phyloP scores from a whole-genome alignment of 2,888 invertebrate species.

The Drosophila suboccidentalis region DNA sequence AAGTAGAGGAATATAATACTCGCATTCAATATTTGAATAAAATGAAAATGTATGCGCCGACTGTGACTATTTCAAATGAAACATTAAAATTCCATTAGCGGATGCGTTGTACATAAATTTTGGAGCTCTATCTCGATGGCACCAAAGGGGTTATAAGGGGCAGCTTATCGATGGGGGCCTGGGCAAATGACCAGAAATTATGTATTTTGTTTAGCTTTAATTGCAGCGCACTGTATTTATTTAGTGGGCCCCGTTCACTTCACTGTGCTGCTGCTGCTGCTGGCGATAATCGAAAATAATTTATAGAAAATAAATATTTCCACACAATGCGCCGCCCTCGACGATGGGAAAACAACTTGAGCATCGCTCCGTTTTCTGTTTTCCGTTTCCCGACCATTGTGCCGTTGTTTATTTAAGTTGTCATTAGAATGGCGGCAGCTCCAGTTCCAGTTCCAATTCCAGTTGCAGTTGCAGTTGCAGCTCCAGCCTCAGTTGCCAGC shows the following conservation, averaged over 20 bases:
- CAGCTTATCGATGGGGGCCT: slow-evolving; percentile 49
- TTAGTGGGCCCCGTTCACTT: slow-evolving; percentile 36
- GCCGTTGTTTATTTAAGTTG: slow-evolving; percentile 78
- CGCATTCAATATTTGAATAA: slow-evolving; percentile 58
- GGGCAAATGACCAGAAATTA: slow-evolving; percentile 69
- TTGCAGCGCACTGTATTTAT: slow-evolving; percentile 66
- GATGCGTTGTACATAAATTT: slow-evolving; percentile 71
- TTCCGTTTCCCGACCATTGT: slow-evolving; percentile 34
- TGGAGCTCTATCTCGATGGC: slow-evolving; percentile 12
- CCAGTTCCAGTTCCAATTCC: slow-evolving; percentile 48
- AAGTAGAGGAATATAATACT: slow-evolving; percentile 20
- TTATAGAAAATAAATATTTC: slow-evolving; percentile 80
- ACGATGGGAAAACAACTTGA: slow-evolving; percentile 65
- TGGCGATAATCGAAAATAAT: slow-evolving; percentile 78
- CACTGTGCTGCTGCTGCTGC: slow-evolving; percentile 29
- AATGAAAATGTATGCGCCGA: slow-evolving; percentile 57
- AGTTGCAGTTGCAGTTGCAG: slow-evolving; percentile 42
- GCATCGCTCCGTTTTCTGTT: slow-evolving; percentile 28
- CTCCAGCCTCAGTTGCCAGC: slow-evolving; percentile 27
- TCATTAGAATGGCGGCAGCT: slow-evolving; percentile 71
- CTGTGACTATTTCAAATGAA: slow-evolving; percentile 71
- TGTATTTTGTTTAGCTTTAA: slow-evolving; percentile 77
- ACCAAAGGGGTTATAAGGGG: background rate
- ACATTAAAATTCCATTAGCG: slow-evolving; percentile 81
- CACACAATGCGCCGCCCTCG: slow-evolving; percentile 67